Percentiles rank a stretch among this genome's conserved stretches.
Conservation (phyloP, 2,888 invertebrate species). For the Cheilosia grossa region DNA sequence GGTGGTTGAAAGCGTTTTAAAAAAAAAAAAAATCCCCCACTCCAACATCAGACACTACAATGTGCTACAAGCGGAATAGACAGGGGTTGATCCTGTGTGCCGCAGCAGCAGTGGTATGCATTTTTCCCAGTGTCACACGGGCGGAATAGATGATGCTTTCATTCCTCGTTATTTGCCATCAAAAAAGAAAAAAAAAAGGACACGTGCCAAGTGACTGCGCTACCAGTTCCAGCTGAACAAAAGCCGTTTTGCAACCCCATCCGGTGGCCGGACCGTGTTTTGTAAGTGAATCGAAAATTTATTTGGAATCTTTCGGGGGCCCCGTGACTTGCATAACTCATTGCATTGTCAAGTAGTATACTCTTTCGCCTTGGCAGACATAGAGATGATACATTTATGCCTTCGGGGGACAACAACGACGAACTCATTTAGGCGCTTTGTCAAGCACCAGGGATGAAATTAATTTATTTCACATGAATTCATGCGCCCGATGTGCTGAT, state of each 20-base stretch:
- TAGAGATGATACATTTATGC: constrained; percentile 56
- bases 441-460: constrained; percentile 57
- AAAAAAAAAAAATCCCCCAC: not conserved
- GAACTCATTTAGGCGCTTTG: constrained; percentile 52
- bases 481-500: constrained; percentile 44
- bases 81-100: constrained; percentile 31
- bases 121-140: constrained; percentile 25
- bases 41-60: not conserved
- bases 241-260: constrained; percentile 38
- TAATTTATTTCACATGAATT: constrained; percentile 73
- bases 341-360: constrained; percentile 65
- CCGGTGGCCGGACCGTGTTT: constrained; percentile 21
- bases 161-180: constrained; percentile 37
- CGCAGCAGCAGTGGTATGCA: not conserved
- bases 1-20: constrained; percentile 13
- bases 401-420: constrained; percentile 14
- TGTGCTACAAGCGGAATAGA: not conserved
- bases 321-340: constrained; percentile 74
- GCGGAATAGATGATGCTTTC: constrained; percentile 41
- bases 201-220: constrained; percentile 66
- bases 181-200: constrained; percentile 17
- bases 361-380: constrained; percentile 3
- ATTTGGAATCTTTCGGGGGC: constrained; percentile 59
- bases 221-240: constrained; percentile 44
- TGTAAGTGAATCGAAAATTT: constrained; percentile 72